These are phyloP conservation scores for Tuta absoluta DNA, from an alignment of 2,888 invertebrate genomes.

Conservation along the genomic window DNA sequence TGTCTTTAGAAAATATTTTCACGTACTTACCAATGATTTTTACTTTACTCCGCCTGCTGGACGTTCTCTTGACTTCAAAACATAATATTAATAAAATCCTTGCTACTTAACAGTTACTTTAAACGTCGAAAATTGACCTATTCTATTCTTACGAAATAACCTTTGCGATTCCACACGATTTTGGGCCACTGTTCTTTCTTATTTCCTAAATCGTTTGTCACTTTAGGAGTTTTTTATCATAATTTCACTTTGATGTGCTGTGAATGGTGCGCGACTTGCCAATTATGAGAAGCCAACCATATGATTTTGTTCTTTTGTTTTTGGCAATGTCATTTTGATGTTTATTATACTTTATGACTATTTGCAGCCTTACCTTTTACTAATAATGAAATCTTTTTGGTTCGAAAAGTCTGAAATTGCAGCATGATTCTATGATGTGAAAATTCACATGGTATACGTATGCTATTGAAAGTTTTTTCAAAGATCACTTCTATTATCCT, in stretches of 20 bases:
- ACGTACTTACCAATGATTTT: conserved; percentile 28
- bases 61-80: conserved; percentile 47
- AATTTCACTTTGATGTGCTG: conserved; percentile 60
- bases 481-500: too few relatives aligned
- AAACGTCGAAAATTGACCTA: conserved; percentile 56
- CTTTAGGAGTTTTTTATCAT: conserved; percentile 58
- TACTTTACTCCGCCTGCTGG: conserved; percentile 24
- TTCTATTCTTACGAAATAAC: conserved; percentile 65
- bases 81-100: conserved; percentile 56
- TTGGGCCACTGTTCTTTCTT: conserved; percentile 53
- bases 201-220: conserved; percentile 61
- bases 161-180: conserved; percentile 60
- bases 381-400: conserved; percentile 35
- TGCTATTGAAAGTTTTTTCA: too few relatives aligned
- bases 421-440: not conserved
- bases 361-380: conserved; percentile 27
- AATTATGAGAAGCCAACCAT: conserved; percentile 74
- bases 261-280: conserved; percentile 72
- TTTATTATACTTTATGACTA: conserved; percentile 54
- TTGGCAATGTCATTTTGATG: conserved; percentile 54
- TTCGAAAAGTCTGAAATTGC: not conserved
- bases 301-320: conserved; percentile 78
- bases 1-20: conserved; percentile 1
- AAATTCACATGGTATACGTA: too few relatives aligned
- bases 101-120: conserved; percentile 46